These are phyloP conservation scores for Aurelia sp. DNA, from an alignment of 30 jellyfish, hydroid and myxozoan species.

Conservation along the genomic window DNA sequence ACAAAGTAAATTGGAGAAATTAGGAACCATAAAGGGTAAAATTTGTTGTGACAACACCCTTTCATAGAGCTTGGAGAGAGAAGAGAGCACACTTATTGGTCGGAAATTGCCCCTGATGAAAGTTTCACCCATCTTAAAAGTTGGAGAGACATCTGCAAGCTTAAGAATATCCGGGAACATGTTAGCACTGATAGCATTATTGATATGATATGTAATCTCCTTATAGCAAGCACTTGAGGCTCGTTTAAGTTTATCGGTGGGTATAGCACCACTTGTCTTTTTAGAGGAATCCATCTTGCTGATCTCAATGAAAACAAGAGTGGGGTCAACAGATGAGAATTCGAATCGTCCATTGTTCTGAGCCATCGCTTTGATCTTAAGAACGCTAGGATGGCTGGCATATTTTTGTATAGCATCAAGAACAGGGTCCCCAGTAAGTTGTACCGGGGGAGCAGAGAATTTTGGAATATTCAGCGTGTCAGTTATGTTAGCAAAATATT, in stretches of 20 bases:
- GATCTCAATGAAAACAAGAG: slow-evolving; percentile 46
- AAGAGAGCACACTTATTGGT: slow-evolving; percentile 25
- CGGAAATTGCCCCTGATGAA: slow-evolving; percentile 32
- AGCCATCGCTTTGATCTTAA: slow-evolving; percentile 18
- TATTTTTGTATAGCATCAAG: slow-evolving; percentile 30
- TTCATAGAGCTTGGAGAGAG: slow-evolving; percentile 30
- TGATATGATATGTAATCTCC: slow-evolving; percentile 34
- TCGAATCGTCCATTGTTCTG: background rate
- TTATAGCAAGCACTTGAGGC: slow-evolving; percentile 36
- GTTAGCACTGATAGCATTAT: slow-evolving; percentile 18
- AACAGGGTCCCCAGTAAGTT: background rate
- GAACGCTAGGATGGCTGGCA: slow-evolving; percentile 49
- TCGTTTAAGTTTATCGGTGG: slow-evolving; percentile 39
- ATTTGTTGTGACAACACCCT: slow-evolving; percentile 27
- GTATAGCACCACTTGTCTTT: slow-evolving; percentile 39
- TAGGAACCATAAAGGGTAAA: too few relatives aligned
- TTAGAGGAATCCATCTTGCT: slow-evolving; percentile 37
- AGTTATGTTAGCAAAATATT: slow-evolving; percentile 4
- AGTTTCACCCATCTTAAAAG: slow-evolving; percentile 14
- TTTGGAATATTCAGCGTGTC: slow-evolving; percentile 1
- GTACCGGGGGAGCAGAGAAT: slow-evolving; percentile 2
- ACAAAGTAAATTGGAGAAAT: too few relatives aligned
- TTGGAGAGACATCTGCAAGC: slow-evolving; percentile 39
- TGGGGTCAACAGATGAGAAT: slow-evolving; percentile 21
- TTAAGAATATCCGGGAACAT: slow-evolving; percentile 33